Evolutionary conservation across 2,888 invertebrate species (phyloP), one percentile per base, ranked within the genome.

Genomic region (Pachymerium ferrugineum): DNA sequence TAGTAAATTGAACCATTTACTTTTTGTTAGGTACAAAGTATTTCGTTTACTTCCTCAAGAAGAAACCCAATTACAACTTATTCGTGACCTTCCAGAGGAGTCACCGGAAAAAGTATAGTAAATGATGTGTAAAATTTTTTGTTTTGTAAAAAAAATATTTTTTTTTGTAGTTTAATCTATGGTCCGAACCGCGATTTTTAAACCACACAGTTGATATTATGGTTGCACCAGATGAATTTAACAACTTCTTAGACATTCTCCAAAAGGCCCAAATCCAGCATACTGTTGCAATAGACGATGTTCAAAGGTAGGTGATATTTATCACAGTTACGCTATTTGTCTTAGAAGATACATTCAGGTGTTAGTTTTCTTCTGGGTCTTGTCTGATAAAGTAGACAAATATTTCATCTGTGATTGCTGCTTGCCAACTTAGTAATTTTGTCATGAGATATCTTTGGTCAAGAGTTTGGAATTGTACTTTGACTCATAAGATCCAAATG

Each of bases 101-200:
- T 8, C 28, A n/a, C 62, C 62, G n/a, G n/a, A 62, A 12, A n/a
- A 62, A 28, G 62, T 62, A 25, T 28, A 12, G 5, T n/a, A n/a
- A n/a, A n/a, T n/a, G n/a, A n/a, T n/a, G n/a, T n/a, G n/a, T n/a
- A n/a, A n/a, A n/a, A 5, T 10, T 62, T 10, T 10, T 54, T 62
- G 6, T 62, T 22, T 22, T 14, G 5, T 47, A 19, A 47, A 47
- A 47, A 19, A 22, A 47, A 47, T 16, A 19, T 47, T 47, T 3
- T 14, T 54, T n/a, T 22, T 54, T 62, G 1, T 14, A 69, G 70
- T 10, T 69, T 10, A 30, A 69, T 22, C 30, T 69, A 14, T 69
- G 70, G 70, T 69, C 70, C 12, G 70, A 69, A n/a, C 70, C 70
- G 10, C 30, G 33, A 69, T 30, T 33, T 22, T 22, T 69, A 30